Evolutionary conservation across 2,888 invertebrate genomes (phyloP), one percentile per base, ranked within the genome.

Genomic region (Eupithecia centaureata): DNA sequence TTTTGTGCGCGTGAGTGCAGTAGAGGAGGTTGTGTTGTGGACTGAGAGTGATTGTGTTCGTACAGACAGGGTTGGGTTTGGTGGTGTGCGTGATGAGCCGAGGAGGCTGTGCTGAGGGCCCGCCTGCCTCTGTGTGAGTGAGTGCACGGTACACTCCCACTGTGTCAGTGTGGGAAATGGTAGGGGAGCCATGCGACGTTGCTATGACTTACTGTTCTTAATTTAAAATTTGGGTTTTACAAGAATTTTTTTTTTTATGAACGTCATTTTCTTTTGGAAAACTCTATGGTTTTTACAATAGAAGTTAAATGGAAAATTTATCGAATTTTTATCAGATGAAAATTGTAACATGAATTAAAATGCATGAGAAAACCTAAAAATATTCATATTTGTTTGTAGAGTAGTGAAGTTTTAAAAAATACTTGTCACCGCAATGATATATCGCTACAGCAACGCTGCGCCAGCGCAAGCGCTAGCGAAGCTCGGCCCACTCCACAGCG

Each of bases 1-100:
- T 92, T 92, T 92, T 87, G 83, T 92, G 92, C 92, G 93, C 92
- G 92, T 92, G 93, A 93, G 93, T 93, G 93, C 92, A 92, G 90
- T 87, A 89, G 89, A 90, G 85, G 93, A 93, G 91, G 92, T 90
- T 90, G 90, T 92, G 86, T 92, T 85, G 88, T 84, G 84, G 82
- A 92, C 92, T 92, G 92, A 91, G 92, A 90, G 92, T 91, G 54
- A 28, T 82, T 91, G 91, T 91, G 91, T 90, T 87, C 82, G 91
- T 91, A 86, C 83, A 81, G 83, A 87, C 82, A 87, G 86, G 84
- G 82, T 76, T 72, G 63, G 72, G 76, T 73, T 76, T 76, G 79
- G 18, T 74, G 70, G 92, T 91, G 92, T 91, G 91, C 82, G 91
- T 89, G 85, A 76, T 76, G 77, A 74, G 73, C 77, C 75, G 76